Evolutionary conservation across 2,888 invertebrate genomes (phyloP).

Genomic region (Camptogramma bilineatum): DNA sequence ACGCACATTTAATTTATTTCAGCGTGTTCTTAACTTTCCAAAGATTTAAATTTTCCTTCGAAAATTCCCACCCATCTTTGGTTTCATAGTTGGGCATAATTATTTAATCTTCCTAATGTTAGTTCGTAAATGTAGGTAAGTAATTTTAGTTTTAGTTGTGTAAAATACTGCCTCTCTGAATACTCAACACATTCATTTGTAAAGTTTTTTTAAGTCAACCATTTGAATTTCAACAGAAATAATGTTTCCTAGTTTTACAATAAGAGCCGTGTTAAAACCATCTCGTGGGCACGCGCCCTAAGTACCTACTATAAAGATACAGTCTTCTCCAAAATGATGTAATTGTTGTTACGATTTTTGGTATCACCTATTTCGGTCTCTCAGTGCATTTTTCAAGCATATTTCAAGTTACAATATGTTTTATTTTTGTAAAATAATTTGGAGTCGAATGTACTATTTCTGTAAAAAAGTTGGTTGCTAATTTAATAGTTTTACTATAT

Average conservation of each 20-base stretch:
- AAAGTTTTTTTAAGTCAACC: not conserved
- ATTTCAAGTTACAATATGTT: no score
- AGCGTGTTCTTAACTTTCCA: slow-evolving; percentile 4
- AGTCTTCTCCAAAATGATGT: no score
- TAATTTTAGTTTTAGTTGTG: slow-evolving; percentile 37
- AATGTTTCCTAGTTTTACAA: not conserved
- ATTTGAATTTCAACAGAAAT: slow-evolving; percentile 8
- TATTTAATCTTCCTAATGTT: slow-evolving; percentile 51
- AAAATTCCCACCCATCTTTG: slow-evolving; percentile 56
- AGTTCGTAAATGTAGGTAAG: slow-evolving; percentile 49
- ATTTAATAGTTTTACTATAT: slow-evolving; percentile 7
- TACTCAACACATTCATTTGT: slow-evolving; percentile 25
- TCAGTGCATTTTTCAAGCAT: no score
- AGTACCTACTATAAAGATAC: no score
- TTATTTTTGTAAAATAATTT: not conserved
- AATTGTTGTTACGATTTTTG: no score
- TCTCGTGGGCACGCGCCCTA: no score
- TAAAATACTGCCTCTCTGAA: slow-evolving; percentile 39
- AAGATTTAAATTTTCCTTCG: slow-evolving; percentile 35
- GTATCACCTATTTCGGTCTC: no score
- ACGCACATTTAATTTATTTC: not conserved
- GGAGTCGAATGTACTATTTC: slow-evolving; percentile 1
- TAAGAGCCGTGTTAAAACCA: no score
- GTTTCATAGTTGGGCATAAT: slow-evolving; percentile 41
- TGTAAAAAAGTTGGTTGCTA: slow-evolving; percentile 20